phyloP scores from a whole-genome alignment of 2,113 vertebrate genomes.

The Brienomyrus brachyistius region DNA sequence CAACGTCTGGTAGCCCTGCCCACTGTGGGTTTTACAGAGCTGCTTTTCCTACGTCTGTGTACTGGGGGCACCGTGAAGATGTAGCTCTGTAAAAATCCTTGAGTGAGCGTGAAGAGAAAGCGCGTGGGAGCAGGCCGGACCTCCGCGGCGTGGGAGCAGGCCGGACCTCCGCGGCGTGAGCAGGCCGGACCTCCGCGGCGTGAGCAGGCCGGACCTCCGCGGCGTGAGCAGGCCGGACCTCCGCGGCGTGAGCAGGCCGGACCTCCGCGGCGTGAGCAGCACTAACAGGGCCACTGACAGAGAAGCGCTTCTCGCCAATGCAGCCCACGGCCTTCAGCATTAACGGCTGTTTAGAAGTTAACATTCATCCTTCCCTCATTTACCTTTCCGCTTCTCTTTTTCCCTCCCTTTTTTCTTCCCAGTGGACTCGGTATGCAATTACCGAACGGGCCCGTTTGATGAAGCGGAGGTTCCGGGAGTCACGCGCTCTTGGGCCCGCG shows the following conservation, averaged over 20 bases:
- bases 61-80: background rate
- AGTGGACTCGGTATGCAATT: slow-evolving; percentile 33
- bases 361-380: background rate
- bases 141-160: background rate
- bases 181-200: background rate
- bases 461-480: slow-evolving; percentile 16
- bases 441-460: slow-evolving; percentile 22
- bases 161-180: background rate
- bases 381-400: background rate
- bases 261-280: background rate
- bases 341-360: background rate
- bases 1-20: background rate
- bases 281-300: background rate
- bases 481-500: slow-evolving; percentile 17
- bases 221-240: background rate
- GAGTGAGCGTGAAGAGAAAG: background rate
- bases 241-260: background rate
- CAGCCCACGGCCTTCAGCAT: background rate
- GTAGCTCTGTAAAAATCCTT: background rate
- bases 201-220: background rate
- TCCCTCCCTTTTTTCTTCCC: slow-evolving; percentile 21
- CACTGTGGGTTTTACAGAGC: background rate
- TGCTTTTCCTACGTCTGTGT: background rate
- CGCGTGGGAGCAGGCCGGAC: background rate
- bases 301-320: background rate